Evolutionary conservation across 2,888 invertebrate genomes (phyloP), one percentile per base, ranked within the genome.

Genomic region (Keiferia lycopersicella): DNA sequence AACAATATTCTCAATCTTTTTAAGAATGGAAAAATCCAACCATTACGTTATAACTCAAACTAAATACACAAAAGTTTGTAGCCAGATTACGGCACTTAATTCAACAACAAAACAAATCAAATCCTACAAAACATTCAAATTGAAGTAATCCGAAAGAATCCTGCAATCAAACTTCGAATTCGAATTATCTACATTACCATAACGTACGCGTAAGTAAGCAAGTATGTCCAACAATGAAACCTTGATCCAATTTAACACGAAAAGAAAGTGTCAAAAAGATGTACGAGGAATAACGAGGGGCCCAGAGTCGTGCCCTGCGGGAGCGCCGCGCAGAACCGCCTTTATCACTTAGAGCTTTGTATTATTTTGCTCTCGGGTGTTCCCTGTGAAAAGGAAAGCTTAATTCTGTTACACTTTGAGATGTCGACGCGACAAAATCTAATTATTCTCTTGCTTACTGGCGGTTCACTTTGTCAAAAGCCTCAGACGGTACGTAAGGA

Each of bases 401-500:
- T 91, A 91, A 91, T 91, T 91, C 82, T 78, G 88, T 91, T 91
- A 89, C 87, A 86, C 89, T 91, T 91, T 87, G 91, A 91, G 91
- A 91, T 87, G 88, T 86, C 89, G 88, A 81, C 86, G 82, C 83
- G 85, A 85, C 86, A 86, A 85, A 89, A 90, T 89, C 86, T 88
- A 88, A 89, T 91, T 91, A 91, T 82, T 81, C 82, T 76, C 75
- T 78, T 81, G 80, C 80, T 79, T 77, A 76, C 75, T 78, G 74
- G 73, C 76, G 83, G 80, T 82, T 85, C 82, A 87, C 86, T 81
- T 90, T 84, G 84, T 90, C 89, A 89, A 88, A 89, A 82, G 86
- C 87, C 88, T 84, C 77, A 76, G 77, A 72, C 66, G 66, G 70
- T 73, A 76, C 79, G 76, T 80, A 79, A 78, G 71, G 70, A 71